Base-by-base conservation (phyloP, 2,113 vertebrate species). In the Ciconia boyciana region DNA sequence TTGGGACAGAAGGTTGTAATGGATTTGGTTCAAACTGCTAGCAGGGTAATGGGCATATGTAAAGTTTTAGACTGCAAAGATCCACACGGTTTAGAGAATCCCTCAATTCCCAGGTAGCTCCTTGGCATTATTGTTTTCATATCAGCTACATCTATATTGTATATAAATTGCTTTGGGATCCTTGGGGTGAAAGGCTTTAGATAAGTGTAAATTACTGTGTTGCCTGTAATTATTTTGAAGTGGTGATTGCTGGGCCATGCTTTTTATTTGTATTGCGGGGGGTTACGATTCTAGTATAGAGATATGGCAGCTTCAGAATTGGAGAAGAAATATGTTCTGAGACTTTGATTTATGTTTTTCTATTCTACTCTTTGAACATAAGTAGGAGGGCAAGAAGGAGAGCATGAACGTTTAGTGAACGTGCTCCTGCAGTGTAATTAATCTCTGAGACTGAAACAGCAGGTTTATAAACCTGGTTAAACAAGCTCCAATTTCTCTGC, bases 321-420 rank as follows among this genome's bases (percentile, higher is more conserved):
- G 80, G 90, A 93, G 70, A 61, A 94, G 82, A 95, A 96, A 96
- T 91, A 93, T 32, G 58, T 89, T 91, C 89, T 81, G 39, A 72
- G 84, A 72, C 65, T 95, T 96, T 98, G 96, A 97, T 97, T 97
- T 97, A 96, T 96, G 92, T 95, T 96, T 96, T 96, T 94, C 95
- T 86, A 77, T 96, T 95, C 87, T 87, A 55, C 74, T 94, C 93
- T 96, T 94, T 96, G 94, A 97, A 94, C 60, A 22, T 48, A 95
- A 92, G 95, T 94, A 91, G 92, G 91, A 96, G 90, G 91, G 93
- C 94, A 96, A 84, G 58, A 94, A 96, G 86, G 94, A 96, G 93
- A 96, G 91, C 76, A 87, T 34, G 86, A 96, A 92, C 48, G 1
- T 91, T 95, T 93, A 95, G 96, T 64, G 87, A 96, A 94, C 21